Evolutionary conservation across 2,888 invertebrate genomes (phyloP).

Genomic region (Ophonus ardosiacus): DNA sequence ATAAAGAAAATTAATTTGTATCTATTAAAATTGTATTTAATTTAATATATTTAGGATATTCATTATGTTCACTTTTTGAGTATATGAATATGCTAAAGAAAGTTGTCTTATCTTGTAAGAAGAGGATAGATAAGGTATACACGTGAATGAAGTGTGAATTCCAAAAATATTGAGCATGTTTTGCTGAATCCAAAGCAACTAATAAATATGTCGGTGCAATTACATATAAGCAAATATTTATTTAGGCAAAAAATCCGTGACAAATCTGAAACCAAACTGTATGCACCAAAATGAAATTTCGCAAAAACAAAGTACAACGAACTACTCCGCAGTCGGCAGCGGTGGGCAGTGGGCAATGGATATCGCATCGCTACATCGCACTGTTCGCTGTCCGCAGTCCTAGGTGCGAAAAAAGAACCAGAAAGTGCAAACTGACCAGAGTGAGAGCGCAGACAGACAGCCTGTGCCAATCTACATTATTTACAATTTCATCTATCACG

Average conservation of each 20-base stretch:
- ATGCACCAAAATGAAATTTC: slow-evolving; percentile 36
- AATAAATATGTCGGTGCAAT: slow-evolving; percentile 36
- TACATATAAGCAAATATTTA: slow-evolving; percentile 20
- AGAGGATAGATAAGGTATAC: neutral
- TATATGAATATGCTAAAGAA: neutral
- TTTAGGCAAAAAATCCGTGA: slow-evolving; percentile 21
- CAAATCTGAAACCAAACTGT: slow-evolving; percentile 33
- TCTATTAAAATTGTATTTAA: no score
- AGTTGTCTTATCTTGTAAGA: neutral
- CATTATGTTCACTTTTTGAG: no score
- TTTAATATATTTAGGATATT: no score
- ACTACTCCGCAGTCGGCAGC: slow-evolving; percentile 6
- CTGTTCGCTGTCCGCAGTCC: slow-evolving; percentile 31
- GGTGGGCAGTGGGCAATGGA: slow-evolving; percentile 7
- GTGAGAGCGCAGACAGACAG: slow-evolving; percentile 32
- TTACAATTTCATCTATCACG: slow-evolving; percentile 58
- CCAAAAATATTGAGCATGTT: neutral
- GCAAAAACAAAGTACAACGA: slow-evolving; percentile 40
- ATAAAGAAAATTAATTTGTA: no score
- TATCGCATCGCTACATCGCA: slow-evolving; percentile 12
- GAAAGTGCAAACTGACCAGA: slow-evolving; percentile 44
- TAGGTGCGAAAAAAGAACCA: slow-evolving; percentile 46
- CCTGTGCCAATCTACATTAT: slow-evolving; percentile 57
- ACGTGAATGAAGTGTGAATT: neutral
- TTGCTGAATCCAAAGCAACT: slow-evolving; percentile 9